Percentiles rank a stretch among this genome's conserved stretches.
Evolutionary conservation across 2,113 vertebrate genomes (phyloP).

Genomic region (Protobothrops flavoviridis): DNA sequence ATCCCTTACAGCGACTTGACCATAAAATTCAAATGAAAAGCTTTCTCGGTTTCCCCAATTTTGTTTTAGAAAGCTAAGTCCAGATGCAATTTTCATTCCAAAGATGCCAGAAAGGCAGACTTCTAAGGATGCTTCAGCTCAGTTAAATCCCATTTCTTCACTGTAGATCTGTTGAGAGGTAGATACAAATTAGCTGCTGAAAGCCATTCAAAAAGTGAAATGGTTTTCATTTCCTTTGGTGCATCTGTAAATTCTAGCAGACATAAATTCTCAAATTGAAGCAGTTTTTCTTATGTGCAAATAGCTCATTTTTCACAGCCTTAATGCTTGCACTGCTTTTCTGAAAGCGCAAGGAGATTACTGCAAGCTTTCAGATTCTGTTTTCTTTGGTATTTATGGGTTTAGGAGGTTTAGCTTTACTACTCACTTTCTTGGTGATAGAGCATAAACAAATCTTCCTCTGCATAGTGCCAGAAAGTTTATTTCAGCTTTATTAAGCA

Average conservation of each 20-base stretch:
- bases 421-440: not conserved
- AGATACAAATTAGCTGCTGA: slow-evolving; percentile 12
- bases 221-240: slow-evolving; percentile 23
- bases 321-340: not conserved
- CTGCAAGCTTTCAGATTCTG: slow-evolving; percentile 9
- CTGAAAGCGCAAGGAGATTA: not conserved
- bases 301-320: not conserved
- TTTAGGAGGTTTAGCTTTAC: not conserved
- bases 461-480: not conserved
- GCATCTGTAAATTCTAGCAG: not conserved
- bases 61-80: not conserved
- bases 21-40: not conserved
- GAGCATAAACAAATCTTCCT: not conserved
- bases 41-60: not conserved
- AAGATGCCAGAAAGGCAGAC: not conserved
- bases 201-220: not conserved
- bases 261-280: slow-evolving; percentile 12
- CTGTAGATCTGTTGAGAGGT: not conserved
- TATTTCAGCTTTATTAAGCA: not conserved
- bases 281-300: slow-evolving; percentile 11
- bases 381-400: not conserved
- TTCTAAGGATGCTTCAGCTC: not conserved
- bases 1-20: not conserved
- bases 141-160: not conserved
- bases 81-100: not conserved